Conservation (phyloP, 2,888 invertebrate genomes). For the Drosophila sordidapex region DNA sequence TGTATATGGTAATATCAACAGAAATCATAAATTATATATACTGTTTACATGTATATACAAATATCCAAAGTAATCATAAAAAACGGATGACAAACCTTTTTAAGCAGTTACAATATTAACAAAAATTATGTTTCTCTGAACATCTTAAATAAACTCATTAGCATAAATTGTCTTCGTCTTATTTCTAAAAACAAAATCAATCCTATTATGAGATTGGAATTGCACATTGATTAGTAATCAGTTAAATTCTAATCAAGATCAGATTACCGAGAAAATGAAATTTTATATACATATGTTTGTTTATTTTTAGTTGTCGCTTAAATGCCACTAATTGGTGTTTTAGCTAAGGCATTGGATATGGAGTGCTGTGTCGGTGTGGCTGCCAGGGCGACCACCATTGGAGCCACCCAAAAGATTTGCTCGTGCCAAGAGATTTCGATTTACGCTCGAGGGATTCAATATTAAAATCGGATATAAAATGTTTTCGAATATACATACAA, state of each 20-base stretch:
- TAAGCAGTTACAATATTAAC: neutral
- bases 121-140: neutral
- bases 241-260: neutral
- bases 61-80: neutral
- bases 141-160: neutral
- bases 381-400: neutral
- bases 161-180: neutral
- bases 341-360: slow-evolving; percentile 10
- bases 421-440: slow-evolving; percentile 52
- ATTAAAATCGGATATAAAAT: slow-evolving; percentile 80
- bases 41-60: neutral
- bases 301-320: neutral
- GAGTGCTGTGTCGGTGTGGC: slow-evolving; percentile 3
- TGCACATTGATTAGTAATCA: neutral
- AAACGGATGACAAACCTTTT: neutral
- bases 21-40: too few relatives aligned
- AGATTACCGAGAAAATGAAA: neutral
- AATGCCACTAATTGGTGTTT: slow-evolving; percentile 44
- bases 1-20: neutral
- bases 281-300: neutral
- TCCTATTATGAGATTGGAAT: neutral
- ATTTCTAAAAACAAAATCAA: neutral
- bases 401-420: slow-evolving; percentile 36
- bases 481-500: slow-evolving; percentile 41
- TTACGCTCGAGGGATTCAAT: slow-evolving; percentile 71